Conservation (phyloP, 2,888 invertebrate species). For the Drosophila neutralis region DNA sequence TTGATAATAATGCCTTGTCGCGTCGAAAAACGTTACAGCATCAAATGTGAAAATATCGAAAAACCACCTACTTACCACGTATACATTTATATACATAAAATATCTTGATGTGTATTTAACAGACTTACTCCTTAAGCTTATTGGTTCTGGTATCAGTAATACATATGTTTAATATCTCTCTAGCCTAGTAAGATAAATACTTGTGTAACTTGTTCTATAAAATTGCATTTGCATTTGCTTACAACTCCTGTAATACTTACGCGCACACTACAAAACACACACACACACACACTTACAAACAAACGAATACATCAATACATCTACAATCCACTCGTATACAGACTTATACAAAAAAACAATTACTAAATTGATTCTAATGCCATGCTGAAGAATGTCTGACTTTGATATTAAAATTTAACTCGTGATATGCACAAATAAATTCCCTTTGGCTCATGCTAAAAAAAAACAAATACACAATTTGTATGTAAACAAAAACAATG, state of each 20-base stretch:
- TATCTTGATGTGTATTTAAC: conserved; percentile 64
- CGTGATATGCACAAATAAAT: conserved; percentile 46
- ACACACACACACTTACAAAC: background rate
- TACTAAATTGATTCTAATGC: conserved; percentile 68
- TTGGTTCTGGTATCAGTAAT: conserved; percentile 70
- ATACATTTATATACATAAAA: conserved; percentile 11
- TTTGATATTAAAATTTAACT: conserved; percentile 38
- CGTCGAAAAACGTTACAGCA: conserved; percentile 5
- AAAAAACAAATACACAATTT: conserved; percentile 16
- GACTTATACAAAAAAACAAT: conserved; percentile 24
- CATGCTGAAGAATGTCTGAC: conserved; percentile 57
- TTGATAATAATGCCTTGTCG: conserved; percentile 18
- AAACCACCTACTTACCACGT: conserved; percentile 33
- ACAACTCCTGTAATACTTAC: conserved; percentile 40
- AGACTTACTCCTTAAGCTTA: conserved; percentile 68
- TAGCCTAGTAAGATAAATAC: conserved; percentile 53
- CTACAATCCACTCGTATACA: conserved; percentile 5
- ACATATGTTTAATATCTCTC: conserved; percentile 52
- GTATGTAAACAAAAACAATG: conserved; percentile 41
- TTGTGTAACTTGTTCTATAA: conserved; percentile 66
- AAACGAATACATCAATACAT: conserved; percentile 5
- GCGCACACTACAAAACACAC: conserved; percentile 14
- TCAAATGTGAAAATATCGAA: conserved; percentile 4
- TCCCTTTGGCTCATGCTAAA: conserved; percentile 43
- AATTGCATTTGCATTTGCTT: conserved; percentile 76